Percentiles rank a stretch among this genome's conserved stretches.
Conservation (phyloP, 2,797 vertebrate genomes). For the Scolopax rusticola region DNA sequence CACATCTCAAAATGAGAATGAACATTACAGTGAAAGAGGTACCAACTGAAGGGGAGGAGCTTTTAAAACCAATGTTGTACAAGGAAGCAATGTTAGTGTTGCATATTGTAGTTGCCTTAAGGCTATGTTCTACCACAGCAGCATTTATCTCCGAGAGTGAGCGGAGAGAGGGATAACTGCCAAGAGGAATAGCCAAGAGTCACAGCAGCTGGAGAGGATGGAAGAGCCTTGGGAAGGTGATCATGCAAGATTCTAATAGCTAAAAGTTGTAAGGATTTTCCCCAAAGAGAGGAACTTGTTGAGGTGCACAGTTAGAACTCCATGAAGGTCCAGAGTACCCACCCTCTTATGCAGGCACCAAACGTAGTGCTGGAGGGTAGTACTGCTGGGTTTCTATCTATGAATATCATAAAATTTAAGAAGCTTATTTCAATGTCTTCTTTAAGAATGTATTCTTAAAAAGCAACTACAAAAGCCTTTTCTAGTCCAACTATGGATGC, state of each 20-base stretch:
- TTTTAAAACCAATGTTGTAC: neutral
- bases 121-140: neutral
- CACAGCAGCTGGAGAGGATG: neutral
- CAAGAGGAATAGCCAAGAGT: neutral
- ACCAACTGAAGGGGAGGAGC: neutral
- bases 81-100: neutral
- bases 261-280: neutral
- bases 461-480: neutral
- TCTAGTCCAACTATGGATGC: neutral
- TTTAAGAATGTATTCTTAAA: neutral
- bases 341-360: accelerated
- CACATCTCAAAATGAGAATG: neutral
- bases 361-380: neutral
- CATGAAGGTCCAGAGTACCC: neutral
- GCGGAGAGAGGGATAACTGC: neutral
- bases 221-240: neutral
- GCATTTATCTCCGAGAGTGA: neutral
- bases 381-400: neutral
- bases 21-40: neutral
- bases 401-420: neutral
- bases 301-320: neutral
- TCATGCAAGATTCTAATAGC: neutral
- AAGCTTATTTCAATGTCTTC: neutral
- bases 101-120: neutral
- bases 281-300: neutral